A percentile compares a stretch with the other conserved stretches of the same genome.
Evolutionary conservation across 1,140 invertebrate species (phyloP).

Genomic region (Eubasilissa regina): DNA sequence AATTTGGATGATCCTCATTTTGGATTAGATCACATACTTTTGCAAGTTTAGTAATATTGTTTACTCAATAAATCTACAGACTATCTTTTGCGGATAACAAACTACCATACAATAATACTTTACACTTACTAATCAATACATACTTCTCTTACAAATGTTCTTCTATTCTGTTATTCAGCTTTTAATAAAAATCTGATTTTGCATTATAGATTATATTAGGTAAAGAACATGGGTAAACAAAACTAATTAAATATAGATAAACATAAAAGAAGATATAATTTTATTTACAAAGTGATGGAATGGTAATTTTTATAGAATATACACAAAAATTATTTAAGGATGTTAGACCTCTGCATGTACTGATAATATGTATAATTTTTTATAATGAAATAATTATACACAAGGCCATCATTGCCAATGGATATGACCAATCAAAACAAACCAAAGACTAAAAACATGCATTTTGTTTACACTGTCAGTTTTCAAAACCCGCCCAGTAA

Average conservation of each 20-base stretch:
- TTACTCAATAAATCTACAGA: neutral
- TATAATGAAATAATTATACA: neutral
- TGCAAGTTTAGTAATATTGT: no score
- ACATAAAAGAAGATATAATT: constrained; percentile 29
- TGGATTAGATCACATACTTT: no score
- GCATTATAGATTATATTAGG: neutral
- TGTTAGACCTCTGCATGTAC: neutral
- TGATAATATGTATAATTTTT: neutral
- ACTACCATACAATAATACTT: constrained; percentile 26
- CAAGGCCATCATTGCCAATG: neutral
- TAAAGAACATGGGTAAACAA: neutral
- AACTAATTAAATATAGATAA: constrained; percentile 1
- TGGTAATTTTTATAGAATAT: constrained; percentile 23
- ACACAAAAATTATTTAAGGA: constrained; percentile 13
- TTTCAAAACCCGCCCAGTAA: neutral
- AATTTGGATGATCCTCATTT: no score
- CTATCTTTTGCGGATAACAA: neutral
- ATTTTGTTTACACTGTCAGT: neutral
- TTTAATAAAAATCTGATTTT: neutral
- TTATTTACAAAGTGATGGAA: constrained; percentile 48
- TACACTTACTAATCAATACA: neutral
- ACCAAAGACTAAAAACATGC: neutral
- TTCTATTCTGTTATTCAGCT: neutral
- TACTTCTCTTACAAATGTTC: constrained; percentile 16
- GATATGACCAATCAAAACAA: neutral